Percentiles rank a stretch among this genome's conserved stretches.
These are phyloP conservation scores for Pomacea maculata DNA, from an alignment of 1,140 invertebrate genomes.

Conservation along the genomic window DNA sequence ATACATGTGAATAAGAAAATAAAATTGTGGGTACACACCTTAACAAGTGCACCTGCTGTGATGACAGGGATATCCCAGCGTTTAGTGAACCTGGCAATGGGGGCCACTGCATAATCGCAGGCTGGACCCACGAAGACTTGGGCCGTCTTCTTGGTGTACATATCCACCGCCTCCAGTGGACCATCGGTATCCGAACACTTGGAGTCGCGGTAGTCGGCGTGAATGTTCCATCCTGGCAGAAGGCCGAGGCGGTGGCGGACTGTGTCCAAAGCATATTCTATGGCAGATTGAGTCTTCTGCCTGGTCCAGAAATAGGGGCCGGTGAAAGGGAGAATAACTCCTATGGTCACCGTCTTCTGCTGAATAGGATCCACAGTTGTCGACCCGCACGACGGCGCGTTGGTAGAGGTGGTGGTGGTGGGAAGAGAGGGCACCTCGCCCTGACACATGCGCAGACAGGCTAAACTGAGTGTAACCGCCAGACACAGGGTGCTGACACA, in stretches of 20 bases:
- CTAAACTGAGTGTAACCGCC: too few species aligned
- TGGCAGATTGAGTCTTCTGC: conserved; percentile 39
- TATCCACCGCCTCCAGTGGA: conserved; percentile 52
- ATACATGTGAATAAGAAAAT: background rate
- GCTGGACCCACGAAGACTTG: conserved; percentile 77
- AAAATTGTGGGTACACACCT: conserved; percentile 64
- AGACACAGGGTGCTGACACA: too few species aligned
- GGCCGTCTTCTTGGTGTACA: conserved; percentile 66
- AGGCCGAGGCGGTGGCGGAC: conserved; percentile 25
- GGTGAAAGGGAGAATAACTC: conserved; percentile 41
- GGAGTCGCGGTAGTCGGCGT: conserved; percentile 40
- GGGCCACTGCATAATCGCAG: conserved; percentile 91
- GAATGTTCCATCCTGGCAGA: conserved; percentile 33
- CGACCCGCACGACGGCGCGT: too few species aligned
- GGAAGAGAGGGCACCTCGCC: too few species aligned
- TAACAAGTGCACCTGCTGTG: conserved; percentile 84
- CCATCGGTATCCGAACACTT: conserved; percentile 50
- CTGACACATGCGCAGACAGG: too few species aligned
- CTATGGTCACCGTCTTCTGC: conserved; percentile 25
- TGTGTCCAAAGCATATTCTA: conserved; percentile 46
- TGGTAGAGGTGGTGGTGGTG: too few species aligned
- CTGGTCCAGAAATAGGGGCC: conserved; percentile 35
- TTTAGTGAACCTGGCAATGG: conserved; percentile 85
- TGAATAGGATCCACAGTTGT: background rate
- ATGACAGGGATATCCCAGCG: conserved; percentile 88